Evolutionary conservation across 2,797 vertebrate genomes (phyloP).

Genomic region (Alca torda): DNA sequence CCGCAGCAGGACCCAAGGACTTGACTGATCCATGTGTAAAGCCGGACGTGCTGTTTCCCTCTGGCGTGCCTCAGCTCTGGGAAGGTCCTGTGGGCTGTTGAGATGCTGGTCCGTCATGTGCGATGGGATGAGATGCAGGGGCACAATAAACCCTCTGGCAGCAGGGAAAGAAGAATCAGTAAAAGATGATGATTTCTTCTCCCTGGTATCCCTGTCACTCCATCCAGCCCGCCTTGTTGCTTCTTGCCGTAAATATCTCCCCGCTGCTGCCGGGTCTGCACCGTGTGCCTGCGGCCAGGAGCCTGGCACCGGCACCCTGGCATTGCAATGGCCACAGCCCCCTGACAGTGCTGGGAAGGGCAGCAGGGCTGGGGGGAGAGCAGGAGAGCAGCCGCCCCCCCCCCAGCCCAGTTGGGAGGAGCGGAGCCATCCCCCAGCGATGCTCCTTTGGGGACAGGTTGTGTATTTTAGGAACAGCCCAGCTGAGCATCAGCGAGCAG

Average conservation of each 20-base stretch:
- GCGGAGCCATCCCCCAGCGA: background rate
- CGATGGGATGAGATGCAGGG: background rate
- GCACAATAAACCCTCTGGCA: no score
- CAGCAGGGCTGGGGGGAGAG: background rate
- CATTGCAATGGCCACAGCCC: background rate
- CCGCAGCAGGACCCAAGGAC: background rate
- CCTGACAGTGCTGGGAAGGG: background rate
- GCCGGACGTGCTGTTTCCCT: background rate
- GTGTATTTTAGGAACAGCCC: background rate
- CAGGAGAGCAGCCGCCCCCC: background rate
- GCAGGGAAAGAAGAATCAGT: no score
- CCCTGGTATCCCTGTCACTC: background rate
- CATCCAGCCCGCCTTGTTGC: background rate
- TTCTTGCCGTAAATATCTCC: background rate
- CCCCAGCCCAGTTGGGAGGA: background rate
- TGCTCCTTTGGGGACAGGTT: background rate
- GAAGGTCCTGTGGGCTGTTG: background rate
- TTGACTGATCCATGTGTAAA: background rate
- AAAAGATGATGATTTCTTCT: no score
- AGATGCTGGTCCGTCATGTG: background rate
- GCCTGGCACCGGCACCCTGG: background rate
- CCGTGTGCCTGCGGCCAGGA: background rate
- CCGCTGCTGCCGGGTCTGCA: rapidly evolving
- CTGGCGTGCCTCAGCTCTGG: rapidly evolving
- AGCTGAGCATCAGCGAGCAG: background rate